Percentiles rank a stretch among this genome's conserved stretches.
Evolutionary conservation across 2,888 invertebrate genomes (phyloP).

Genomic region (Campoplex nolae): DNA sequence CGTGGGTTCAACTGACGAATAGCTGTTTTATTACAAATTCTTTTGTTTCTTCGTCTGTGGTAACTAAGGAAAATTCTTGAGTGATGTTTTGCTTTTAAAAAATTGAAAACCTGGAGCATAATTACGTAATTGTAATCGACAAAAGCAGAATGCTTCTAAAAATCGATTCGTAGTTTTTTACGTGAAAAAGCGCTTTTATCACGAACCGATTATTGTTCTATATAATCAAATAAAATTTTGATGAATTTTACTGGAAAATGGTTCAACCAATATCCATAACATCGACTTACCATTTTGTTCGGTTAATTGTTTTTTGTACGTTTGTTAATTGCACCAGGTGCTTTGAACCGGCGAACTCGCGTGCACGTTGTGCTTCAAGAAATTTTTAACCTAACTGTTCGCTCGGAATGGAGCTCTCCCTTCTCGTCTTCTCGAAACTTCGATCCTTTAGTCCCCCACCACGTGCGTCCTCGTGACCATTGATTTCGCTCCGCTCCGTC

Average conservation of each 20-base stretch:
- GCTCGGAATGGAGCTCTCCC: conserved; percentile 65
- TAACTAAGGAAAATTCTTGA: conserved; percentile 38
- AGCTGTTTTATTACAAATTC: conserved; percentile 13
- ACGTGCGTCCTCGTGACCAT: conserved; percentile 62
- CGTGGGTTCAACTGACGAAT: background rate
- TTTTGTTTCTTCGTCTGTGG: conserved; percentile 5
- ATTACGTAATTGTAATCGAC: conserved; percentile 16
- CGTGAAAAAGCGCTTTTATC: background rate
- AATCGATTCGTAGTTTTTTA: background rate
- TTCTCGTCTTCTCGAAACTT: conserved; percentile 73
- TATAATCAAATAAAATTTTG: background rate
- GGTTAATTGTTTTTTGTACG: conserved; percentile 54
- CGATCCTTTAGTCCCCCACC: conserved; percentile 47
- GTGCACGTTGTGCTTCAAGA: conserved; percentile 77
- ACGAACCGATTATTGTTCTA: background rate
- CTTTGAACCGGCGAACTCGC: conserved; percentile 72
- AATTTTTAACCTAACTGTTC: conserved; percentile 73
- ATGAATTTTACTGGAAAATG: background rate
- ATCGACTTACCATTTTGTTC: conserved; percentile 68
- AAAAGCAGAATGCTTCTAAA: background rate
- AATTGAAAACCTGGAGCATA: background rate
- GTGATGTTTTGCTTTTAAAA: background rate
- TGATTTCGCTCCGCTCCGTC: conserved; percentile 46
- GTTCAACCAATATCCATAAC: background rate
- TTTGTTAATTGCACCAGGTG: conserved; percentile 57